Evolutionary conservation across 2,113 vertebrate genomes (phyloP), one percentile per base, ranked within the genome.

Genomic region (Hucho hucho): DNA sequence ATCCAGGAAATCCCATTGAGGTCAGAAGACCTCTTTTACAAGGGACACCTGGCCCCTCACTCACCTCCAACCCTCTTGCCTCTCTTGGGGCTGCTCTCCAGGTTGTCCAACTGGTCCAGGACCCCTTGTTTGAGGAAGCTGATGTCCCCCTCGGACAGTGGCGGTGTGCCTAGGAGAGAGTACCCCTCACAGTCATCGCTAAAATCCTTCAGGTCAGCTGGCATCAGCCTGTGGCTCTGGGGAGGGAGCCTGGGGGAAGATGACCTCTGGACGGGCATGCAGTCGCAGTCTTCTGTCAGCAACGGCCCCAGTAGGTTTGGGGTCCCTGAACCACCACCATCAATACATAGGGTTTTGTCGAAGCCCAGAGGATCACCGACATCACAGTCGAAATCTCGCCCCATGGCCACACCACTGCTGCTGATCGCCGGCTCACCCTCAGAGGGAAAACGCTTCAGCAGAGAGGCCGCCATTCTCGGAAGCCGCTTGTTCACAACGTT

Each of bases 61-160:
- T 25, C 26, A 92, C 90, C 90, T 88, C 87, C 83, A 59, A 56
- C 75, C 25, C 47, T 46, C 3, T 68, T 6, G 32, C 49, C 74
- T 69, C 72, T 28, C 26, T 74, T 77, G 28, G 77, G 58, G 43
- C 32, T 71, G 25, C 26, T 29, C 12, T 74, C 63, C 0, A 72
- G 11, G 28, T 78, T 65, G 67, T 75, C 46, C 25, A 13, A 25
- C 64, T 73, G 29, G 4, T 85, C 75, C 13, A 49, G 29, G 16
- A 3, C 25, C 58, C 80, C 79, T 70, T 84, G 84, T 20, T 76
- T 72, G 1, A 32, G 25, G 11, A n/a, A 4, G 1, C 75, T 14
- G 37, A 25, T 82, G 65, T 74, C 71, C 6, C 25, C 49, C 49
- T 16, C 49, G 1, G 49, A 24, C 72, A 47, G 0, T 1, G 81